Conservation (phyloP, 1,140 invertebrate genomes). For the Notospermus geniculatus region DNA sequence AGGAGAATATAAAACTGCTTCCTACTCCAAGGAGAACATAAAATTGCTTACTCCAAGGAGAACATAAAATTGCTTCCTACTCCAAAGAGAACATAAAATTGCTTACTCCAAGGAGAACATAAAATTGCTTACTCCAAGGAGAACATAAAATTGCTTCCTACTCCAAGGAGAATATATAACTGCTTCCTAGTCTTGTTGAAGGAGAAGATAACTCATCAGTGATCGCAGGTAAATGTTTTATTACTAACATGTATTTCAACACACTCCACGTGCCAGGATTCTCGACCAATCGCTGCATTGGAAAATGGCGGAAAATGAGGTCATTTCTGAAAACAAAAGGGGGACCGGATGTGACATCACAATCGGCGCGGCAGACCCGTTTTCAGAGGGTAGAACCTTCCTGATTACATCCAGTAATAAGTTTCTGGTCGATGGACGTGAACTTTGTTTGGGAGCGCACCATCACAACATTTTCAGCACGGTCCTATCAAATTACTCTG, state of each 20-base stretch:
- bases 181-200: background rate
- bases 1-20: too few species aligned
- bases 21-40: background rate
- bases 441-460: too few species aligned
- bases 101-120: background rate
- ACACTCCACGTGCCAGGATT: slow-evolving; percentile 49
- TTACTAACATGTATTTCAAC: slow-evolving; percentile 45
- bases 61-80: background rate
- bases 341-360: too few species aligned
- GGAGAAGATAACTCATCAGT: too few species aligned
- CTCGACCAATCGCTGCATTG: slow-evolving; percentile 39
- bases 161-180: background rate
- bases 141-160: too few species aligned
- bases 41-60: background rate
- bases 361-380: too few species aligned
- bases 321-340: slow-evolving; percentile 36
- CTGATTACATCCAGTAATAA: background rate
- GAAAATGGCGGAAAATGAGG: slow-evolving; percentile 46
- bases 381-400: too few species aligned
- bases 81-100: background rate
- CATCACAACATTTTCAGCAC: too few species aligned
- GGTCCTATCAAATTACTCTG: too few species aligned
- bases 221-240: background rate
- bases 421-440: too few species aligned
- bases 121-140: background rate